A percentile compares a stretch with the other conserved stretches of the same genome.
These are phyloP conservation scores for Stegodyphus dumicola DNA, from an alignment of 1,140 invertebrate species.

Conservation along the genomic window DNA sequence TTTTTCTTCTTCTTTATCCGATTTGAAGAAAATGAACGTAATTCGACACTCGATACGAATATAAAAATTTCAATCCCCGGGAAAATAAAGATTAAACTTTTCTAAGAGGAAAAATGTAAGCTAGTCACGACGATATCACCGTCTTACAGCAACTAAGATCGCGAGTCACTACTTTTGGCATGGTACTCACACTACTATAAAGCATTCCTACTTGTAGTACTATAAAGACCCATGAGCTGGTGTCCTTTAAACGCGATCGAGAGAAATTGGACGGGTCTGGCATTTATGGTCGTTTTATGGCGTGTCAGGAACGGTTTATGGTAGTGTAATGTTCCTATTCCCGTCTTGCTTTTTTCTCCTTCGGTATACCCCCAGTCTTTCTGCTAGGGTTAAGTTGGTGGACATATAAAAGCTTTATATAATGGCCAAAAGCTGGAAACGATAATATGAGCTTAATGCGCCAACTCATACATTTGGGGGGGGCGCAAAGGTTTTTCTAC, in stretches of 20 bases:
- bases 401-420: conserved; percentile 61
- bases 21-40: conserved; percentile 9
- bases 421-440: conserved; percentile 60
- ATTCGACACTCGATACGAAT: conserved; percentile 33
- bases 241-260: conserved; percentile 54
- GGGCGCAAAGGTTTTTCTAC: conserved; percentile 35
- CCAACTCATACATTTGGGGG: conserved; percentile 48
- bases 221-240: conserved; percentile 44
- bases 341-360: conserved; percentile 3
- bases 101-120: conserved; percentile 24
- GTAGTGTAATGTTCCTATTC: conserved; percentile 59
- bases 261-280: conserved; percentile 56
- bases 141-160: conserved; percentile 12
- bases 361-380: conserved; percentile 47
- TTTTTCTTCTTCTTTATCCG: background rate
- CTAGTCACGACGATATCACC: conserved; percentile 1
- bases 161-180: background rate
- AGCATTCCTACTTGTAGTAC: conserved; percentile 45
- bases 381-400: conserved; percentile 52
- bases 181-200: conserved; percentile 25
- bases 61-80: conserved; percentile 15
- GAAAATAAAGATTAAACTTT: conserved; percentile 51
- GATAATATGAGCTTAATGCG: conserved; percentile 60
- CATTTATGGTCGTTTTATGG: conserved; percentile 60
- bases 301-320: conserved; percentile 60